Conservation (phyloP, 2,113 vertebrate genomes). For the Macheiramphus alcinus region DNA sequence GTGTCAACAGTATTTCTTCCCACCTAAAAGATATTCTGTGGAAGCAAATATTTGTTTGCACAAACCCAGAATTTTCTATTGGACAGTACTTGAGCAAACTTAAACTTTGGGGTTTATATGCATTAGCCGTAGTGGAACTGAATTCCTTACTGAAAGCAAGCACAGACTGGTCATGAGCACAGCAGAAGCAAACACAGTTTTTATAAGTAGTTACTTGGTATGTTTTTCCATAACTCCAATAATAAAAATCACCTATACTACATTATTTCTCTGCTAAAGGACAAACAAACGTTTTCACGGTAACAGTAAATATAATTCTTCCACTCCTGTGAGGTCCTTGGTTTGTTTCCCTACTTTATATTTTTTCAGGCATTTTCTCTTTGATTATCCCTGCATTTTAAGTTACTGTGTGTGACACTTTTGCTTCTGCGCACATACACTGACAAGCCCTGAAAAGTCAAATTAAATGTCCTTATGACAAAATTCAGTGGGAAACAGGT, state of each 20-base stretch:
- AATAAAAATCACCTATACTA: neutral
- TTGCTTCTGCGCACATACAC: neutral
- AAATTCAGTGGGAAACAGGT: neutral
- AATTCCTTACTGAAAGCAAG: neutral
- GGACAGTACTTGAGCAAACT: neutral
- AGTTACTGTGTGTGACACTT: neutral
- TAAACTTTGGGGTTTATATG: neutral
- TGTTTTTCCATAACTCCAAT: neutral
- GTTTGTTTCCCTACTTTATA: neutral
- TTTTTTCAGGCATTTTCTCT: neutral
- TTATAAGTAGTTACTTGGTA: neutral
- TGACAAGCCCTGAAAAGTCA: neutral
- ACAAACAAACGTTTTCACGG: neutral
- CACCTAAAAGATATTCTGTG: neutral
- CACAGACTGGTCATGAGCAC: neutral
- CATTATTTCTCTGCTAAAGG: neutral
- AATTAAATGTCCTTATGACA: neutral
- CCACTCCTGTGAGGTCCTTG: neutral
- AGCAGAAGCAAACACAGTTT: neutral
- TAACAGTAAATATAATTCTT: neutral
- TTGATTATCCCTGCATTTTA: neutral
- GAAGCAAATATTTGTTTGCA: neutral
- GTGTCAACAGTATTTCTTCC: neutral
- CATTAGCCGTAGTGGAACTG: neutral
- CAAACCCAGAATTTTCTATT: neutral